Evolutionary conservation across 1,140 invertebrate species (phyloP), one percentile per base, ranked within the genome.

Genomic region (Drosophila arawakana): DNA sequence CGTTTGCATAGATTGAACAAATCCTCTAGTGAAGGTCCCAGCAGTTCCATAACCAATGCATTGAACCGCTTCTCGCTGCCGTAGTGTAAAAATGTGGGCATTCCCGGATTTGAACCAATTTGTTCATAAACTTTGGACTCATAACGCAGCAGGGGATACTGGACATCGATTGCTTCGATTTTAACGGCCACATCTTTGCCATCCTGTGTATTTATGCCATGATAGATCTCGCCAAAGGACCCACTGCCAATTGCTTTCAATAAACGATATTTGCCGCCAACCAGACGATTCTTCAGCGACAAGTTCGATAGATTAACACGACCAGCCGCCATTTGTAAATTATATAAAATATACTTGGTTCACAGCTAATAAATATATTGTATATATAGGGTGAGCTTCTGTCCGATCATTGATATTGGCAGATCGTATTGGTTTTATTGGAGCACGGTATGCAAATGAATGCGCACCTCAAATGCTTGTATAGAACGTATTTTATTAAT

Each of bases 151-250:
- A 99, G 98, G 35, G 98, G 98, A 95, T 99, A 98, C 92, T 98
- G 97, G 61, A 98, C 98, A 94, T 98, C 98, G 90, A 98, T 96
- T 93, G 98, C 98, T 97, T 99, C 99, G 94, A 99, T 94, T 94
- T 99, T 99, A 76, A 99, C 99, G 76, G 98, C 99, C 85, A 99
- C 98, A 94, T 99, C 98, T 93, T 98, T 97, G 77, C 96, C 97
- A 73, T 97, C 99, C 25, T 97, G 96, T 89, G 99, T 98, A 93
- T 98, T 98, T 76, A 98, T 98, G 90, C 98, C 98, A 93, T 99
- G 94, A 94, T 99, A 99, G 93, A 99, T 99, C 93, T 99, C 98
- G 81, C 98, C 98, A 93, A 99, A 99, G 41, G 98, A 99, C 68
- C 98, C 98, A 92, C 97, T 98, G 73, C 98, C 98, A 93, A 99